phyloP scores from a whole-genome alignment of 2,888 invertebrate genomes.

The Branchellion lobata region DNA sequence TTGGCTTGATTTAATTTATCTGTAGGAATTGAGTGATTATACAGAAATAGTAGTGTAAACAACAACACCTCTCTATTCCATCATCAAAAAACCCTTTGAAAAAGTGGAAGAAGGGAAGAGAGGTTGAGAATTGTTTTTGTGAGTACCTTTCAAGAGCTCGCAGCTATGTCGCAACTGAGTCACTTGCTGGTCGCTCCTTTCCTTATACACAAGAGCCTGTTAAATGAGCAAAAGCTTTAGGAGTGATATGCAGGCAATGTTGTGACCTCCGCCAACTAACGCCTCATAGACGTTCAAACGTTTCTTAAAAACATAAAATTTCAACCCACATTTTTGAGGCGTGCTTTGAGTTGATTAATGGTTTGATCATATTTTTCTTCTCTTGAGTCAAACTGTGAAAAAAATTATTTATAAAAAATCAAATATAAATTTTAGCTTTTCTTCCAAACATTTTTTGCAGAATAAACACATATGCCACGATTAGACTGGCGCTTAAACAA shows the following conservation, averaged over 20 bases:
- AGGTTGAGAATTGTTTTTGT: no score
- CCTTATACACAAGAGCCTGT: neutral
- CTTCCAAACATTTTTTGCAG: neutral
- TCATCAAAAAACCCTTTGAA: no score
- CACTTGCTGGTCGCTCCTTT: neutral
- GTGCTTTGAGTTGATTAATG: constrained; percentile 40
- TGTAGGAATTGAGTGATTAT: no score
- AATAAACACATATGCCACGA: neutral
- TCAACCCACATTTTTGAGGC: constrained; percentile 44
- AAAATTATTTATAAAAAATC: neutral
- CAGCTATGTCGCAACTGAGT: neutral
- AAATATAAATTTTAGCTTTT: neutral
- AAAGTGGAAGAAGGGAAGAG: no score
- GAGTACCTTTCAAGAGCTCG: neutral
- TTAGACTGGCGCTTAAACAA: no score
- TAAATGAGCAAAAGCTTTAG: no score
- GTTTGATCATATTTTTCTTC: constrained; percentile 46
- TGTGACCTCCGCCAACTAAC: neutral
- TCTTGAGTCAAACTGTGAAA: constrained; percentile 34
- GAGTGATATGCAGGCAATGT: no score
- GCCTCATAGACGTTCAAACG: neutral
- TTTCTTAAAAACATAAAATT: neutral
- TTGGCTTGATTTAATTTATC: no score
- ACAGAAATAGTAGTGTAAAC: no score
- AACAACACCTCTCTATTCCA: no score